Evolutionary conservation across 2,113 vertebrate genomes (phyloP), one percentile per base, ranked within the genome.

Genomic region (Ptyas mucosa): DNA sequence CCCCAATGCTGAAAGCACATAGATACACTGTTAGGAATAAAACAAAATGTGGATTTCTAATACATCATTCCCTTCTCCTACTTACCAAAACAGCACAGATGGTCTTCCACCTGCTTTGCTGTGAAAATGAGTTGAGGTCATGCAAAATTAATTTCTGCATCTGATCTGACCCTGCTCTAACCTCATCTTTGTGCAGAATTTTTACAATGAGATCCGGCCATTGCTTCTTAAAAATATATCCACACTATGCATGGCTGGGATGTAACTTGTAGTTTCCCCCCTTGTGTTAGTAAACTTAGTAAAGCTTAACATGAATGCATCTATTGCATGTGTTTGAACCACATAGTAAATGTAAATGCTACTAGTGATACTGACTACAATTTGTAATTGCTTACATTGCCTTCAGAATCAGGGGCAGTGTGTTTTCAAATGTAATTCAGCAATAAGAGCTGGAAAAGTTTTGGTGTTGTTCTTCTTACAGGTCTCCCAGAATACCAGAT

Each of bases 91-190:
- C 43, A 64, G 43, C 24, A 61, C 88, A 89, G 88, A 89, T 89
- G 86, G 86, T n/a, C 29, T 52, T 88, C 52, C 51, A 34, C 15
- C 49, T 61, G 23, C 23, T 51, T 90, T 90, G 55, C 29, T 64
- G 24, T 64, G 58, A 64, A 26, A 23, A 90, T 61, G 24, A 46
- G 26, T 26, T 26, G 89, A 90, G 89, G 43, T 20, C 43, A 64
- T 90, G 26, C 57, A 90, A 90, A 90, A 90, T 90, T 90, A 49
- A 90, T 90, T 46, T 26, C 89, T 49, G 6, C 89, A 64, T 64
- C 57, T 51, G 39, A 90, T 46, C 57, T 64, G 57, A 29, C 87
- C 61, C 39, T 89, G 39, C 55, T 61, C 2, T 61, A 89, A 58
- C 39, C 21, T 64, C 57, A 26, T 90, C 64, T n/a, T 26, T 64